Conservation (phyloP, 2,888 invertebrate genomes). For the Diaperis boleti region DNA sequence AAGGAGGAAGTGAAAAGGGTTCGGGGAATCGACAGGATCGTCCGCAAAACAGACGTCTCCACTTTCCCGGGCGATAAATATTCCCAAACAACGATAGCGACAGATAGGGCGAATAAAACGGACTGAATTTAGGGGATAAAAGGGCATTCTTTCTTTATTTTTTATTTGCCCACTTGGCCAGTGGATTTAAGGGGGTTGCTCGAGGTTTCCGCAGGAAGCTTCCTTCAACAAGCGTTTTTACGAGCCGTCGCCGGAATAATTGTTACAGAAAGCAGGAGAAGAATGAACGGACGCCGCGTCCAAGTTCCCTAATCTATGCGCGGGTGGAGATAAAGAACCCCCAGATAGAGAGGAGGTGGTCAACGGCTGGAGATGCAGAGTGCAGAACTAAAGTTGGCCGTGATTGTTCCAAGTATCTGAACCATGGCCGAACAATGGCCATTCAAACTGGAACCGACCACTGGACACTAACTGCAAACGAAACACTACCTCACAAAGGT, state of each 20-base stretch:
- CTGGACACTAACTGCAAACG: slow-evolving; percentile 47
- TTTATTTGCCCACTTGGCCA: slow-evolving; percentile 60
- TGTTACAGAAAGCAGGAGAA: not conserved
- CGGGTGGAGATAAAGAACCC: slow-evolving; percentile 16
- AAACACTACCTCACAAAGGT: slow-evolving; percentile 44
- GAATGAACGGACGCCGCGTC: not conserved
- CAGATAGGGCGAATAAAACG: slow-evolving; percentile 61
- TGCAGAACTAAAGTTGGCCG: slow-evolving; percentile 59
- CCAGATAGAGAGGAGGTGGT: slow-evolving; percentile 22
- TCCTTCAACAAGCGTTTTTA: slow-evolving; percentile 24
- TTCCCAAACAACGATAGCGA: slow-evolving; percentile 60
- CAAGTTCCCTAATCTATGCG: slow-evolving; percentile 4
- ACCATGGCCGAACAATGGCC: slow-evolving; percentile 60
- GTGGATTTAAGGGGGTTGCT: slow-evolving; percentile 58
- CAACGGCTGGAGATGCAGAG: slow-evolving; percentile 53
- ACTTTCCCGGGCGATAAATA: slow-evolving; percentile 55
- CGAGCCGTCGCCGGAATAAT: too few relatives aligned
- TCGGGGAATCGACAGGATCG: slow-evolving; percentile 43
- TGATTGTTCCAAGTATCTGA: slow-evolving; percentile 60
- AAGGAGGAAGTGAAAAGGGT: slow-evolving; percentile 40
- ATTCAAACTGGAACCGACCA: slow-evolving; percentile 56
- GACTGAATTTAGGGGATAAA: slow-evolving; percentile 59
- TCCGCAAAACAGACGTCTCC: slow-evolving; percentile 48
- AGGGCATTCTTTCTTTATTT: slow-evolving; percentile 50
- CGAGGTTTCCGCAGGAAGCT: slow-evolving; percentile 48